Base-by-base conservation (phyloP, 2,113 vertebrate species). In the Gallinago jamesoni region DNA sequence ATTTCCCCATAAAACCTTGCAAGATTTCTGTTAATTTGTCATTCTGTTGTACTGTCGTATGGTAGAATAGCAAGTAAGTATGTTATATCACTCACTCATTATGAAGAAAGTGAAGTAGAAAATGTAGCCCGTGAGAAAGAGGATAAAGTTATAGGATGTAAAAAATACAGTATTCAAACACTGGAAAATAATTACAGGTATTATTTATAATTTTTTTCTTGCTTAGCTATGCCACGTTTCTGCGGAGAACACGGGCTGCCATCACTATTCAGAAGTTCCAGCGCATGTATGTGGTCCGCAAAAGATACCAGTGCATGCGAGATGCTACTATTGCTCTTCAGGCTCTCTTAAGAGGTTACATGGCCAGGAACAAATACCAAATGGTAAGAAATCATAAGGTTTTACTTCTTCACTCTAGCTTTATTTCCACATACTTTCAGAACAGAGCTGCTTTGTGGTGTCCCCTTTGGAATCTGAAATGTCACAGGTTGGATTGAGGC, bases 261-360 rank as follows among this genome's bases (percentile, higher is more conserved):
- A 98, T 97, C 96, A 74, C 97, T 89, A 99, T 99, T 90, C 99
- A 99, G 98, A 99, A 99, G 97, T 98, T 98, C 96, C 99, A 98
- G 98, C 98, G 99, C 88, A 99, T 99, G 99, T 99, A 96, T 3
- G 97, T 98, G 92, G 97, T 98, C 90, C 98, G 53, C 89, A 98
- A 96, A 86, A 97, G 95, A 47, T 99, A 99, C 98, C 98, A 67
- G 25, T 88, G 97, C 94, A 99, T 96, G 95, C 98, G 98, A 92
- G 97, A 98, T 11, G 98, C 99, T 0, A 98, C 99, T 3, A 76
- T 99, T 50, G 97, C 96, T 87, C 98, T 99, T 89, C 99, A 99
- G 98, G 98, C 99, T 7, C 98, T 99, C 72, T 94, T 99, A 25
- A 98, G 99, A 91, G 99, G 99, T 6, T 99, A 98, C 94, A 98